A percentile compares a stretch with the other conserved stretches of the same genome.
Conservation (phyloP, 2,113 vertebrate genomes). For the Rhynchomys soricoides region DNA sequence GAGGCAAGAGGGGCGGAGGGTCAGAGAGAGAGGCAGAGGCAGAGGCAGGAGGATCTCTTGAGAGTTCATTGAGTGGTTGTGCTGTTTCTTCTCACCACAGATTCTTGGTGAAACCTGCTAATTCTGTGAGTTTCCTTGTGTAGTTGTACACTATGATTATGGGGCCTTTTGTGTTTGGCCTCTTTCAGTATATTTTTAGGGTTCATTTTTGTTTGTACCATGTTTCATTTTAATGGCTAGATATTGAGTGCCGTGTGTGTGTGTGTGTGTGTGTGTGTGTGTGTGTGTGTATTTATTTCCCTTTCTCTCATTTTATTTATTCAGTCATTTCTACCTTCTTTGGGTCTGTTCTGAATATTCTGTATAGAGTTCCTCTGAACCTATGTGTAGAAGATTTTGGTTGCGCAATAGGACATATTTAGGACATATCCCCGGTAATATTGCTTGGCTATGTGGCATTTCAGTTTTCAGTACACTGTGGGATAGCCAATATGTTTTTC, state of each 20-base stretch:
- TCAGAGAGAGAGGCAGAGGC: too few relatives aligned
- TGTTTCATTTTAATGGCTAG: neutral
- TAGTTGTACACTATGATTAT: neutral
- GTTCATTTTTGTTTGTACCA: neutral
- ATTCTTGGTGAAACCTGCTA: neutral
- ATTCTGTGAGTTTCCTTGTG: neutral
- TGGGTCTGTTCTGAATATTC: neutral
- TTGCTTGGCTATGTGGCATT: neutral
- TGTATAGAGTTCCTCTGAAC: neutral
- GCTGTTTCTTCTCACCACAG: neutral
- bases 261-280: neutral
- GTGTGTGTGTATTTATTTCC: too few relatives aligned
- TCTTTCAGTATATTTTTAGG: neutral
- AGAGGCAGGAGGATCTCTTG: neutral
- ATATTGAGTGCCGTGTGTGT: neutral
- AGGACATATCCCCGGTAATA: neutral
- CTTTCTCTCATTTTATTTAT: neutral
- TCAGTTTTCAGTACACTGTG: neutral
- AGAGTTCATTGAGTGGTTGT: neutral
- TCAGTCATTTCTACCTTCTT: neutral
- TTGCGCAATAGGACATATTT: neutral
- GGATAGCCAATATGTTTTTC: neutral
- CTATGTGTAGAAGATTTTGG: neutral
- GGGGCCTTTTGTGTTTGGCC: neutral
- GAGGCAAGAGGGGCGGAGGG: too few relatives aligned